Evolutionary conservation across 2,888 invertebrate genomes (phyloP), one percentile per base, ranked within the genome.

Genomic region (Polymixis flavicincta): DNA sequence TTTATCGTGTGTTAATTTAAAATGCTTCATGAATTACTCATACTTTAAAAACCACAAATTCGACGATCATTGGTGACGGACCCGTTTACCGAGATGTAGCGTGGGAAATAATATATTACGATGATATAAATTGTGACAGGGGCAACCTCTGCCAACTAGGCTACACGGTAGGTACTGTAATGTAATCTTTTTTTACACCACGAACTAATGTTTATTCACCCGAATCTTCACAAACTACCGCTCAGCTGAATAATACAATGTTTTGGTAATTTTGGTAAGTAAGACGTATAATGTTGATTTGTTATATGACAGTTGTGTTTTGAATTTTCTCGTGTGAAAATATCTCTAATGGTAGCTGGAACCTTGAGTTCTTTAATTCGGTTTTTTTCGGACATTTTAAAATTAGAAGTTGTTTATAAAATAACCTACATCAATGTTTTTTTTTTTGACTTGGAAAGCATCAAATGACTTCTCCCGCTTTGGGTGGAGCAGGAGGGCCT

Each of bases 71-170:
- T 48, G 60, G 55, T 72, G 78, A 63, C 60, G 64, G 48, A 37
- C 71, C 70, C 86, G 84, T 87, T 88, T 88, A 86, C 83, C 75
- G 65, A 80, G 67, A 69, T 79, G 48, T 74, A 84, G 89, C 90
- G 90, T 90, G 91, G 90, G 90, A 90, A 90, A 88, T 82, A 79
- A 88, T 89, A 80, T 89, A 89, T 90, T 86, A 87, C 84, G 71
- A 81, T 85, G 72, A 87, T 87, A 88, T 90, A 90, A 89, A 89
- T 85, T 85, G 85, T 88, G 89, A 88, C 91, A 87, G 76, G 64
- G 76, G 63, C 70, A 37, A 77, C 76, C 48, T 69, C 77, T 91
- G 93, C 93, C 94, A 94, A 93, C 89, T 94, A 82, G 93, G 93
- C 93, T 92, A 92, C 84, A 71, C 78, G 87, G 2, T 32, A 32